Evolutionary conservation across 2,797 vertebrate species (phyloP).

Genomic region (Sarcoramphus papa): DNA sequence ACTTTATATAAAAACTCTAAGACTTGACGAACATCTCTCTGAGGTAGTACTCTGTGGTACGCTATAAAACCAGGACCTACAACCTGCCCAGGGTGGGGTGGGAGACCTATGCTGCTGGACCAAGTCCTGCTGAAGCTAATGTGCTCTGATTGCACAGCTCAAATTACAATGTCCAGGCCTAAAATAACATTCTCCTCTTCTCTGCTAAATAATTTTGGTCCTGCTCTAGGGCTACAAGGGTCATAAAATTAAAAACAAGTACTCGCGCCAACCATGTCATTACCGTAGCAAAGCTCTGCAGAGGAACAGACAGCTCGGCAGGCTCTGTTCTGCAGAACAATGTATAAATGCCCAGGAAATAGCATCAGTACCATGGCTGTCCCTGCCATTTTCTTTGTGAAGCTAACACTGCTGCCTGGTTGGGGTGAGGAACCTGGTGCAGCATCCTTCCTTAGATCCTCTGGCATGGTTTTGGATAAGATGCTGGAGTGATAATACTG

Average conservation of each 20-base stretch:
- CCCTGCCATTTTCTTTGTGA: neutral
- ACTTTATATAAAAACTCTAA: neutral
- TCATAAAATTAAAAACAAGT: neutral
- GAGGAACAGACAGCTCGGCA: neutral
- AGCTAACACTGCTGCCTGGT: neutral
- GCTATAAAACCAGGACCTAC: neutral
- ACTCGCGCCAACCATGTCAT: neutral
- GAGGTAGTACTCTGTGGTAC: neutral
- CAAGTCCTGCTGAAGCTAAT: neutral
- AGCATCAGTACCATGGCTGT: neutral
- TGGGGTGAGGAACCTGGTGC: neutral
- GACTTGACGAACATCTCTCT: neutral
- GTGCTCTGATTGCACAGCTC: neutral
- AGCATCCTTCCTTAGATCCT: neutral
- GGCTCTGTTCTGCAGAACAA: neutral
- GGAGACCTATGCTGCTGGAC: neutral
- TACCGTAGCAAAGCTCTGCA: neutral
- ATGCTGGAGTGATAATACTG: neutral
- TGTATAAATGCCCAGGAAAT: neutral
- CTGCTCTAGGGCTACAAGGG: neutral
- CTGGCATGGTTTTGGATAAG: neutral
- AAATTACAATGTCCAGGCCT: neutral
- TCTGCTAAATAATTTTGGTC: neutral
- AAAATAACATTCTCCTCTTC: neutral
- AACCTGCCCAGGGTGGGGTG: neutral